Base-by-base conservation (phyloP, 1,140 invertebrate species). In the Sitobion miscanthi region DNA sequence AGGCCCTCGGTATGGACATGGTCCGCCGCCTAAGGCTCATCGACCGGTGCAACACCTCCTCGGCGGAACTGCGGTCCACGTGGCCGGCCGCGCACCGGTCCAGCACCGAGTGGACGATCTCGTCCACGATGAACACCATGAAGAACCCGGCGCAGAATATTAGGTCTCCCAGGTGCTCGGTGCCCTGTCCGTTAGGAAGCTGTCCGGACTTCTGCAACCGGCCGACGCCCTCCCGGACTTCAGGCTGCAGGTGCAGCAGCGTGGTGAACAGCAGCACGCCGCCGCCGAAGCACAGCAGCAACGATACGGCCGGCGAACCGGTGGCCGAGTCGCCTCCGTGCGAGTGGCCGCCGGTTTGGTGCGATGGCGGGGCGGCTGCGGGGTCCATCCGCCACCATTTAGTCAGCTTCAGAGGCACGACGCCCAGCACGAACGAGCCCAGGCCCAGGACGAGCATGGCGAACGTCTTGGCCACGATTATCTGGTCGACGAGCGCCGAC, bases 181-280 rank as follows among this genome's bases (percentile, higher is more conserved):
- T 93, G n/a, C 94, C 88, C 35, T 94, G 82, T 7, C 69, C 69
- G 23, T 94, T 90, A 21, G 95, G 95, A 25, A 95, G 69, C 8
- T 96, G 94, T 7, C 95, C 95, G 7, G 95, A 95, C 17, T 94
- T 88, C 52, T 95, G 94, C 23, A 96, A 94, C 4, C 94, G 94
- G 20, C 95, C 95, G 30, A 96, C 96, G 93, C 95, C 96, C 92
- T 96, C 96, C 62, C 97, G 95, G 0, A 97, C 96, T 95, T 98
- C 97, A 3, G 97, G 97, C 82, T 98, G 96, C 86, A 98, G 95
- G 94, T 98, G 97, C 11, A 97, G 95, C 94, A 98, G 97, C 38
- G 97, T 97, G 5, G 97, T 98, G 94, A 97, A 97, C 25, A 98
- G 95, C 62, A 98, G 96, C 4, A 98, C 97, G 3, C 97, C 97